Evolutionary conservation across 1,140 invertebrate species (phyloP), one percentile per base, ranked within the genome.

Genomic region (Aphelenchoides besseyi): DNA sequence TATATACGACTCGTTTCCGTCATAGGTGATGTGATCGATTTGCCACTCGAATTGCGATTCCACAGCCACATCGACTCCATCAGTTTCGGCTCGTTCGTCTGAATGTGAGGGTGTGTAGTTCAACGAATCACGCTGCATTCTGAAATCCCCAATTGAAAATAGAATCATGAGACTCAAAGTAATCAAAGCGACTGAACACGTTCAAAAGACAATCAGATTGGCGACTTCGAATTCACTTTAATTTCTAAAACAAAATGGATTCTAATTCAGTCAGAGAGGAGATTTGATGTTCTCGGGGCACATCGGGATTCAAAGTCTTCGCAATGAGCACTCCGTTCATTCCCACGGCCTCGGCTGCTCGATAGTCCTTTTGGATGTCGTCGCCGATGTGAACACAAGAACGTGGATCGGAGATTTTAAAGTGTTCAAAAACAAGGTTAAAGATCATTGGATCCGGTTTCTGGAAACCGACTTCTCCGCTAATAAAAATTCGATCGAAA

Each of bases 1-100:
- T 64, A 76, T 69, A 52, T 76, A 79, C 33, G 63, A 55, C 52
- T 76, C 75, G 23, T 33, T 59, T 12, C 75, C 75, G 62, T 79
- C 77, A 37, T 76, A 76, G 12, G 37, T 57, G 23, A 76, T 79
- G 26, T 74, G 71, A 33, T 79, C 53, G 48, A 76, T 79, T 79
- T 74, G 76, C 76, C 77, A 79, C 73, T 76, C 76, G 33, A 33
- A 71, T 54, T 63, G 63, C n/a, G 70, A 57, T 54, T 76, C 75
- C 9, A 76, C 69, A 54, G 75, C 79, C 33, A 76, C 72, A 66
- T 76, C 48, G 12, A 78, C 68, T 9, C 74, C 74, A 33, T 18
- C 5, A 28, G 55, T 36, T 37, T 68, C 1, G 52, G 18, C 3
- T 32, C 53, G 1, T 16, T 74, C n/a, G 23, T 36, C 68, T 32